Conservation (phyloP, 2,888 invertebrate species). For the Serripes groenlandicus region DNA sequence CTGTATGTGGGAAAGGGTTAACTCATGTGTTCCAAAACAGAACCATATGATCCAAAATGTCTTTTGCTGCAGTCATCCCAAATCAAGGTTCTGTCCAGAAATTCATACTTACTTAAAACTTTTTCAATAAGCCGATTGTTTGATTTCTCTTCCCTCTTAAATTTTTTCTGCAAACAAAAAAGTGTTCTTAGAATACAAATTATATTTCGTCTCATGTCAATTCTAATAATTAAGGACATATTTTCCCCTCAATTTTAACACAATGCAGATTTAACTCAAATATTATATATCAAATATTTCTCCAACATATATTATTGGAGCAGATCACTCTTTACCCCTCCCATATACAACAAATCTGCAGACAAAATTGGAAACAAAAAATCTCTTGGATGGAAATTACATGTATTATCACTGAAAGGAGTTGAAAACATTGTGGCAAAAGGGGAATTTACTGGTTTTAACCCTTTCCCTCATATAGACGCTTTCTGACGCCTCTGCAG, state of each 20-base stretch:
- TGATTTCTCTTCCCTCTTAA: constrained; percentile 93
- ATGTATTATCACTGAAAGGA: neutral
- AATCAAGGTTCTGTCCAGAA: too few species aligned
- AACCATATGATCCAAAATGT: too few species aligned
- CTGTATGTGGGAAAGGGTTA: too few species aligned
- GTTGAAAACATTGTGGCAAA: neutral
- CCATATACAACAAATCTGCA: neutral
- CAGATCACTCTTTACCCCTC: neutral
- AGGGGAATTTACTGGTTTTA: neutral
- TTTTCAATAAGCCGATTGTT: constrained; percentile 87
- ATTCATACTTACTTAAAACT: constrained; percentile 83
- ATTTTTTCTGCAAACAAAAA: constrained; percentile 89
- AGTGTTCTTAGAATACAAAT: neutral
- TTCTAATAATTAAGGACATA: neutral
- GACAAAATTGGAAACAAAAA: neutral
- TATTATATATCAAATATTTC: too few species aligned
- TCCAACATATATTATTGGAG: too few species aligned
- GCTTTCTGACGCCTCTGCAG: neutral
- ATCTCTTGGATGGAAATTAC: neutral
- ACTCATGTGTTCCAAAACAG: too few species aligned
- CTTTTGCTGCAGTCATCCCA: too few species aligned
- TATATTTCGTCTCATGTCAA: neutral
- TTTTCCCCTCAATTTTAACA: too few species aligned
- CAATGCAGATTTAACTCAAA: too few species aligned
- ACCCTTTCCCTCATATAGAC: too few species aligned